These are phyloP conservation scores for Hylaeus anthracinus DNA, from an alignment of 1,140 invertebrate species.

Conservation along the genomic window DNA sequence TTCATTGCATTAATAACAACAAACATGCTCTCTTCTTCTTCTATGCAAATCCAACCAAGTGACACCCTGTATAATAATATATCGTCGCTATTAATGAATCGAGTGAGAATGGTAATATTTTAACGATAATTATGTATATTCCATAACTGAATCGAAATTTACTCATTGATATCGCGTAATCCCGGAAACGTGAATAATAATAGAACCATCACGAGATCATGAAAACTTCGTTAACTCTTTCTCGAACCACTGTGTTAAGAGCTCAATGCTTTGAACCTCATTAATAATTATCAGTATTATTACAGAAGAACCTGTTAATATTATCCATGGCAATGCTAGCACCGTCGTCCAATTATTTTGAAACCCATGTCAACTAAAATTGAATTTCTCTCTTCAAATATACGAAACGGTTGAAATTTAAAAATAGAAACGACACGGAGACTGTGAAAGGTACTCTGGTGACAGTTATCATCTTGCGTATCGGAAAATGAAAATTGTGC, in stretches of 20 bases:
- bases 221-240: not conserved
- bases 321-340: not conserved
- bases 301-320: not conserved
- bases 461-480: too few species aligned
- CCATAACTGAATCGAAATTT: not conserved
- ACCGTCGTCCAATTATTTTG: not conserved
- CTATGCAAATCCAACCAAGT: too few species aligned
- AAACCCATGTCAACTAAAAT: not conserved
- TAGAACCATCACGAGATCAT: not conserved
- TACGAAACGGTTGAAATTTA: not conserved
- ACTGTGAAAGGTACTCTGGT: too few species aligned
- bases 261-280: not conserved
- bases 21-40: too few species aligned
- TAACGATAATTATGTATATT: not conserved
- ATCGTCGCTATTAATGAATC: too few species aligned
- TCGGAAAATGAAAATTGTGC: too few species aligned
- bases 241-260: not conserved
- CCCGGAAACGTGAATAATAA: not conserved
- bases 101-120: too few species aligned
- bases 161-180: too few species aligned
- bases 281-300: not conserved
- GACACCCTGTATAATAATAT: too few species aligned
- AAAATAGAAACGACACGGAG: too few species aligned
- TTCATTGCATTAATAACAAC: too few species aligned
- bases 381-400: not conserved